A percentile compares a stretch with the other conserved stretches of the same genome.
Evolutionary conservation across 2,113 vertebrate genomes (phyloP).

Genomic region (Ptyas mucosa): DNA sequence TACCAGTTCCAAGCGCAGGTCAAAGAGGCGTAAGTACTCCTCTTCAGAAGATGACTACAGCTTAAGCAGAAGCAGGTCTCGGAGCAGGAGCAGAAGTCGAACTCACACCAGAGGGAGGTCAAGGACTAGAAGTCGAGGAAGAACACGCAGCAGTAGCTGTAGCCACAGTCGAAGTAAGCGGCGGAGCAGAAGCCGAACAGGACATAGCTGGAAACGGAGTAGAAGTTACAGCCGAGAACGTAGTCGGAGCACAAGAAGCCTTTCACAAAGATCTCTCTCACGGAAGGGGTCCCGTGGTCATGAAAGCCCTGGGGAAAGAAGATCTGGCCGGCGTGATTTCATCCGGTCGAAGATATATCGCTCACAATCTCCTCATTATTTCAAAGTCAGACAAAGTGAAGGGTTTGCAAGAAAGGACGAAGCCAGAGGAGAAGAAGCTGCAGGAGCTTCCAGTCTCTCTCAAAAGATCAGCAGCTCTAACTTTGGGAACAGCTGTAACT

Average conservation of each 20-base stretch:
- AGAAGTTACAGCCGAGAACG: slow-evolving; percentile 86
- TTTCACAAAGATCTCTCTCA: slow-evolving; percentile 82
- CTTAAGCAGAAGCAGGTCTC: slow-evolving; percentile 78
- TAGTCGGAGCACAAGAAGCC: slow-evolving; percentile 83
- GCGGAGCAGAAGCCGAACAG: slow-evolving; percentile 77
- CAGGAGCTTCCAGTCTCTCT: slow-evolving; percentile 60
- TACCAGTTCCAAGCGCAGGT: slow-evolving; percentile 79
- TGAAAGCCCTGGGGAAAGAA: slow-evolving; percentile 75
- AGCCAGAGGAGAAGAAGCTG: slow-evolving; percentile 68
- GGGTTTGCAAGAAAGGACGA: slow-evolving; percentile 66
- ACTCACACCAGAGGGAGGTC: slow-evolving; percentile 69
- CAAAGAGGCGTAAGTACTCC: slow-evolving; percentile 81
- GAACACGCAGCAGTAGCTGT: slow-evolving; percentile 87
- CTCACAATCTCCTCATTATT: slow-evolving; percentile 89
- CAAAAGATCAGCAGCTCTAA: slow-evolving; percentile 58
- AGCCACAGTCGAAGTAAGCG: slow-evolving; percentile 81
- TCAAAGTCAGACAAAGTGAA: slow-evolving; percentile 63
- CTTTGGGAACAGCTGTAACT: slow-evolving; percentile 71
- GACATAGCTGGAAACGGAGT: slow-evolving; percentile 76
- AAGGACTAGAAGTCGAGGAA: slow-evolving; percentile 76
- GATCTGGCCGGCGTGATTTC: slow-evolving; percentile 80
- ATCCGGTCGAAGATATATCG: slow-evolving; percentile 93
- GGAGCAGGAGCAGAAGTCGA: slow-evolving; percentile 79
- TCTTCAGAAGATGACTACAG: slow-evolving; percentile 82
- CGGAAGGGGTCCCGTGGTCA: slow-evolving; percentile 75